A percentile compares a stretch with the other conserved stretches of the same genome.
These are phyloP conservation scores for Allobates femoralis DNA, from an alignment of 2,797 vertebrate genomes.

Conservation along the genomic window DNA sequence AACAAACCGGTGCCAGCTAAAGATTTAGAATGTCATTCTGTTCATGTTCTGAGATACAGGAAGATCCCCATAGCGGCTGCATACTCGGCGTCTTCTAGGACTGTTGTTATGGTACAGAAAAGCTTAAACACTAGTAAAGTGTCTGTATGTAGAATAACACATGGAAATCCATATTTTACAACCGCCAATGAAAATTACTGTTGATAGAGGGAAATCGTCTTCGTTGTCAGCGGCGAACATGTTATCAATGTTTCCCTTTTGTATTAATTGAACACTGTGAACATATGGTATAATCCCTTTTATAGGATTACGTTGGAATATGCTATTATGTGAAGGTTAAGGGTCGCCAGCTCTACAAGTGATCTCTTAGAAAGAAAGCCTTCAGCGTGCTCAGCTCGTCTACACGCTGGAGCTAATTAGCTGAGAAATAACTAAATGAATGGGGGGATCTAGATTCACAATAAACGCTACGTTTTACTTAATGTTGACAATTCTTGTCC, in stretches of 20 bases:
- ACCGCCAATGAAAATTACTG: not conserved
- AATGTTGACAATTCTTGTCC: not conserved
- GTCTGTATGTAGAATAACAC: not conserved
- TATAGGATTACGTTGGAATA: conserved; percentile 46
- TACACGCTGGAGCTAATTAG: conserved; percentile 25
- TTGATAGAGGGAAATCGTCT: not conserved
- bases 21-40: not conserved
- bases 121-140: not conserved
- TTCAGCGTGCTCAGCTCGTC: not conserved
- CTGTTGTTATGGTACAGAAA: not conserved
- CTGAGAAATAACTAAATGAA: not conserved
- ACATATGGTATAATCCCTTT: conserved; percentile 53
- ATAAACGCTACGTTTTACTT: not conserved
- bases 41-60: not conserved
- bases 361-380: conserved; percentile 42
- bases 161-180: not conserved
- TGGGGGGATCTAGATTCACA: not conserved
- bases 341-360: conserved; percentile 44
- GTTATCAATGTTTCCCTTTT: conserved; percentile 37
- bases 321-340: conserved; percentile 45
- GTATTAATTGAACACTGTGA: conserved; percentile 34
- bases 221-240: not conserved
- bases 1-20: not conserved
- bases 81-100: not conserved
- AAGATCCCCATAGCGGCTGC: not conserved